phyloP scores from a whole-genome alignment of 2,113 vertebrate genomes.

The Macroglossus sobrinus region DNA sequence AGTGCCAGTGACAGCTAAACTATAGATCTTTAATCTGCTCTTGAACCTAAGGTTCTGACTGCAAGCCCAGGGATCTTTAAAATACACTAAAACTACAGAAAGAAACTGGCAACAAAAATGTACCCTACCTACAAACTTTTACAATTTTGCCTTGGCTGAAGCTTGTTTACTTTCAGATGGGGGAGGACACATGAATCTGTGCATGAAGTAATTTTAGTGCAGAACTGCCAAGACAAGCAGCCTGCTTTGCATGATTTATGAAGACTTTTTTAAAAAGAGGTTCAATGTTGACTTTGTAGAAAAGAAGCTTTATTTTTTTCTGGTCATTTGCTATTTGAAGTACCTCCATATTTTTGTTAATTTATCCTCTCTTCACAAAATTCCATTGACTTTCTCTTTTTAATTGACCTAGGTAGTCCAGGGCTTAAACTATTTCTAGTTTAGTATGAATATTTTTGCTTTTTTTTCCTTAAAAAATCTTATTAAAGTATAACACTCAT shows the following conservation, averaged over 20 bases:
- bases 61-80: neutral
- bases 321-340: constrained; percentile 44
- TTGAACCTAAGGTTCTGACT: neutral
- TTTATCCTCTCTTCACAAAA: constrained; percentile 21
- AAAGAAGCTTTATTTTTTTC: constrained; percentile 36
- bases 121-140: neutral
- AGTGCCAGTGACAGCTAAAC: neutral
- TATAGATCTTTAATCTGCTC: neutral
- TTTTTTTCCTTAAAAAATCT: neutral
- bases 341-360: neutral
- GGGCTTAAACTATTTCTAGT: neutral
- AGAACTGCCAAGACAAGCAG: constrained; percentile 26
- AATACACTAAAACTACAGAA: neutral
- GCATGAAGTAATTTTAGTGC: constrained; percentile 16
- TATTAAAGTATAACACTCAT: neutral
- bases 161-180: constrained; percentile 1
- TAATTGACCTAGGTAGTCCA: neutral
- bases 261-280: constrained; percentile 7
- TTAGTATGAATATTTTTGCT: neutral
- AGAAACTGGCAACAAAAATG: neutral
- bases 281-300: constrained; percentile 52
- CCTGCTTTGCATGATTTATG: constrained; percentile 65
- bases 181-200: neutral
- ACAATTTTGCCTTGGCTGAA: neutral
- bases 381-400: constrained; percentile 14